A percentile compares a stretch with the other conserved stretches of the same genome.
Evolutionary conservation across 1,140 invertebrate genomes (phyloP).

Genomic region (Palaemon carinicauda): DNA sequence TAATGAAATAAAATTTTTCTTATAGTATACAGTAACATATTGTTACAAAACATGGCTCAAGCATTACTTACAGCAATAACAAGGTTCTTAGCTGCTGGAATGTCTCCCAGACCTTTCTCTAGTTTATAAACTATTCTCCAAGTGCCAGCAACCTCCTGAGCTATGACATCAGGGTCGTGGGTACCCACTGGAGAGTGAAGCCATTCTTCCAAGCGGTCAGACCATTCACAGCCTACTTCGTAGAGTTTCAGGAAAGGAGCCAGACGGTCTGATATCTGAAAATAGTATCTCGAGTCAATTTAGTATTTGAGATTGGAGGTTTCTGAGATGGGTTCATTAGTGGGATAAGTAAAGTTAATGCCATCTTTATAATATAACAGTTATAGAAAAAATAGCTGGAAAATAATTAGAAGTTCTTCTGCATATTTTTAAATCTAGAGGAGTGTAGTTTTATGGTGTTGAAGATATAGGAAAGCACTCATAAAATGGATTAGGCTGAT

Average conservation of each 20-base stretch:
- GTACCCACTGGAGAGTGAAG: conserved; percentile 83
- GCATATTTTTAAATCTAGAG: no score
- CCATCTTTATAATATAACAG: no score
- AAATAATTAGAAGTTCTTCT: no score
- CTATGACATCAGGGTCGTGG: conserved; percentile 88
- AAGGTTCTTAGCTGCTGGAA: conserved; percentile 56
- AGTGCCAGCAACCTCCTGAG: conserved; percentile 80
- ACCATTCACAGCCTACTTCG: conserved; percentile 85
- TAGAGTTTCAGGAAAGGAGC: conserved; percentile 89
- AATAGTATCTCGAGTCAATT: not conserved
- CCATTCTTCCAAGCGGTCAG: conserved; percentile 84
- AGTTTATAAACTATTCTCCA: conserved; percentile 87
- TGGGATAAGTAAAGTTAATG: no score
- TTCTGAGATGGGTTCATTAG: no score
- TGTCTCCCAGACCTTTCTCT: conserved; percentile 79
- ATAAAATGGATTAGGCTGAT: no score
- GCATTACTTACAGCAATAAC: conserved; percentile 48
- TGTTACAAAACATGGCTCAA: not conserved
- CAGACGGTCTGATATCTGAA: conserved; percentile 72
- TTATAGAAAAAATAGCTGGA: no score
- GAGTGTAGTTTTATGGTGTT: no score
- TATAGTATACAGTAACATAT: not conserved
- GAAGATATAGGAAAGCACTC: no score
- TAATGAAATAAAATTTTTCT: not conserved
- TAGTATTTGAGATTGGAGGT: no score